phyloP scores from a whole-genome alignment of 2,113 vertebrate species.

The Pontoporia blainvillei region DNA sequence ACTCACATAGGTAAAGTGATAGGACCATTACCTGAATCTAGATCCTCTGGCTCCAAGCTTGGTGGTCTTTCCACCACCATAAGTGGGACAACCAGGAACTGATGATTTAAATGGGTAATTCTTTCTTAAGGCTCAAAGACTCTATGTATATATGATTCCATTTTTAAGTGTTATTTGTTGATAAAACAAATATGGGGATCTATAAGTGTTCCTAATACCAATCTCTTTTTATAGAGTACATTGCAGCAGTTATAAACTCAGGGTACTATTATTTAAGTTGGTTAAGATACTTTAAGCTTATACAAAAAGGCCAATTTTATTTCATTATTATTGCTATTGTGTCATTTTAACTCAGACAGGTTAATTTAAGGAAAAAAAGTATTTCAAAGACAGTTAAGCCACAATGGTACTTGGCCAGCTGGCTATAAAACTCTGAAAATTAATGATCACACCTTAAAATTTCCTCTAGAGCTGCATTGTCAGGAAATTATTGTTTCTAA shows the following conservation, averaged over 20 bases:
- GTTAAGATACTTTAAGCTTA: constrained; percentile 51
- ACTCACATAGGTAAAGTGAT: background rate
- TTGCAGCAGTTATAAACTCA: constrained; percentile 32
- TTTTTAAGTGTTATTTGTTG: constrained; percentile 30
- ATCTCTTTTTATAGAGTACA: constrained; percentile 33
- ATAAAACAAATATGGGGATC: background rate
- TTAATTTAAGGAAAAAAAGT: constrained; percentile 63
- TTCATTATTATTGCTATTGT: constrained; percentile 31
- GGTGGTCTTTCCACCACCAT: background rate
- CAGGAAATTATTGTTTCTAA: constrained; percentile 43
- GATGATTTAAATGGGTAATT: background rate
- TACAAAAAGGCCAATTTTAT: constrained; percentile 49
- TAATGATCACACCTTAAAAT: constrained; percentile 42
- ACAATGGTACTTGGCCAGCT: constrained; percentile 11
- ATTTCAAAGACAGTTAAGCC: constrained; percentile 55
- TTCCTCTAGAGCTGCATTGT: constrained; percentile 17
- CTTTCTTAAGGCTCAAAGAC: background rate
- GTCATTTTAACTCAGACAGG: constrained; percentile 50
- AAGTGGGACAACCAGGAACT: background rate
- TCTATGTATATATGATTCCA: background rate
- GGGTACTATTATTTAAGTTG: constrained; percentile 47
- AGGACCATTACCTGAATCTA: background rate
- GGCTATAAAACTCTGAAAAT: constrained; percentile 57
- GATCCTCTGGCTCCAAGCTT: background rate
- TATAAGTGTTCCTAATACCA: constrained; percentile 24